Evolutionary conservation across 2,888 invertebrate genomes (phyloP).

Genomic region (Eilema caniola): DNA sequence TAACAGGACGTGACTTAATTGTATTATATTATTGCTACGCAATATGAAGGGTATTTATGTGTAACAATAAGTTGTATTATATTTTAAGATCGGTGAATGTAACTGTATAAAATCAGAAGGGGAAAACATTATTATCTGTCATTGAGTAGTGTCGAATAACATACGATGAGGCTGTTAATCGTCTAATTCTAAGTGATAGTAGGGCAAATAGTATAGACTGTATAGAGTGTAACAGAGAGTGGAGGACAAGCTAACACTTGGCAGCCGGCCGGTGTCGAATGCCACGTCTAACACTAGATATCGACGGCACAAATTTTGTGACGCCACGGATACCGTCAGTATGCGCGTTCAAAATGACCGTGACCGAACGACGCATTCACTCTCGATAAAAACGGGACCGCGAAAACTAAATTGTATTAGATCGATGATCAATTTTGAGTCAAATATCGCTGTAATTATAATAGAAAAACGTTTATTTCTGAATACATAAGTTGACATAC

Average conservation of each 20-base stretch:
- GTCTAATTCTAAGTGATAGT: slow-evolving; percentile 79
- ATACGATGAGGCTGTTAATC: slow-evolving; percentile 61
- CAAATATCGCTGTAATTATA: slow-evolving; percentile 50
- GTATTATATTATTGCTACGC: slow-evolving; percentile 58
- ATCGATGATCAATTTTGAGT: slow-evolving; percentile 57
- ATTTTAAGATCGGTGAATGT: slow-evolving; percentile 21
- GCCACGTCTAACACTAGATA: slow-evolving; percentile 54
- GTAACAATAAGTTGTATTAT: slow-evolving; percentile 16
- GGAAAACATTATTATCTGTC: slow-evolving; percentile 37
- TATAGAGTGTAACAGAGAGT: slow-evolving; percentile 71
- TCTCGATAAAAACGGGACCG: slow-evolving; percentile 71
- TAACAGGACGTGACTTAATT: slow-evolving; percentile 60
- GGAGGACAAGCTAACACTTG: slow-evolving; percentile 54
- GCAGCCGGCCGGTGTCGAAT: slow-evolving; percentile 36
- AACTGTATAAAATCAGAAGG: slow-evolving; percentile 24
- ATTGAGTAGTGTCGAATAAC: slow-evolving; percentile 52
- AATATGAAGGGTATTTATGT: slow-evolving; percentile 18
- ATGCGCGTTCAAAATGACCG: slow-evolving; percentile 69
- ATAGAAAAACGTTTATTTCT: slow-evolving; percentile 47
- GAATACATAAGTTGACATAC: slow-evolving; percentile 58
- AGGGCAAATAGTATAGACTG: slow-evolving; percentile 71
- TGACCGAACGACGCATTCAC: slow-evolving; percentile 74
- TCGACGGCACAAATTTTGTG: slow-evolving; percentile 62
- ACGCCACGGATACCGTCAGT: slow-evolving; percentile 61
- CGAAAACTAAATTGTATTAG: slow-evolving; percentile 58